These are phyloP conservation scores for Discoglossus pictus DNA, from an alignment of 2,797 vertebrate genomes.

Conservation along the genomic window DNA sequence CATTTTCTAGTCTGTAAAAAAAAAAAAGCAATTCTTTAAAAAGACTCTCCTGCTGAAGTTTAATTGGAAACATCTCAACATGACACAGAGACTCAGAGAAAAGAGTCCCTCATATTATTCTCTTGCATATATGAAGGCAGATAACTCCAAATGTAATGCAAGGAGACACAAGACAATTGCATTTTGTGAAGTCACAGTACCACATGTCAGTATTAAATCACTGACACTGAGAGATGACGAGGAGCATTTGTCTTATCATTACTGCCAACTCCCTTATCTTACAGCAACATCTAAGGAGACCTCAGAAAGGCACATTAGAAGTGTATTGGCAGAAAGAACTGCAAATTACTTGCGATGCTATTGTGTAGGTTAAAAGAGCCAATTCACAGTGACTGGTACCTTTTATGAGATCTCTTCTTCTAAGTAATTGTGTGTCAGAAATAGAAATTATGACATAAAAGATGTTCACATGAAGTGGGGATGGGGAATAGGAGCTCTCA, in stretches of 20 bases:
- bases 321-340: no score
- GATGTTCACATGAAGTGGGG: no score
- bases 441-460: no score
- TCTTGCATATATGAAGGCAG: conserved; percentile 34
- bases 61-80: conserved; percentile 49
- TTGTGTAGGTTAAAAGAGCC: no score
- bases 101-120: conserved; percentile 40
- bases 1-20: conserved; percentile 6
- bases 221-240: conserved; percentile 16
- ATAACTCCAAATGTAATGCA: conserved; percentile 27
- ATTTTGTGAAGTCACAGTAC: conserved; percentile 9
- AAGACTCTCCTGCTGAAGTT: conserved; percentile 48
- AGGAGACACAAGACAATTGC: conserved; percentile 29
- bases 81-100: conserved; percentile 32
- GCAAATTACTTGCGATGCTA: no score
- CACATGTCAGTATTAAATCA: neutral
- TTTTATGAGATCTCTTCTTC: no score
- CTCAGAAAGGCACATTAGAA: no score
- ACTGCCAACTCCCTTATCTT: conserved; percentile 11
- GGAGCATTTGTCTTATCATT: conserved; percentile 26
- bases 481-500: no score
- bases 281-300: no score
- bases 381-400: no score
- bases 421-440: no score
- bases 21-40: conserved; percentile 54